Conservation (phyloP, 2,888 invertebrate genomes). For the Dolichomitus sp. region DNA sequence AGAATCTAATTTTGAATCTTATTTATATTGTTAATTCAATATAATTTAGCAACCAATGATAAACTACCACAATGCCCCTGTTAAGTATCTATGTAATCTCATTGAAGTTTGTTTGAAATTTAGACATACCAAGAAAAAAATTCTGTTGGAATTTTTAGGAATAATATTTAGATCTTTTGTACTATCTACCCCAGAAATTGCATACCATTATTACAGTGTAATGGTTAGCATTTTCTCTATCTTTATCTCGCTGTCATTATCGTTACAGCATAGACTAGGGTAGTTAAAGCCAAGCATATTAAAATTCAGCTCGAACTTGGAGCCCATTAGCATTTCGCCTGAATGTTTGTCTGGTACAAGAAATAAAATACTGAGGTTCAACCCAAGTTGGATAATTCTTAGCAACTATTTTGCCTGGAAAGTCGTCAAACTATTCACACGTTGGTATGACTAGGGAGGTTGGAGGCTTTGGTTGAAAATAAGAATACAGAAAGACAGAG, state of each 20-base stretch:
- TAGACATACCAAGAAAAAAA: background rate
- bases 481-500: constrained; percentile 25
- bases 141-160: background rate
- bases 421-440: constrained; percentile 56
- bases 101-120: background rate
- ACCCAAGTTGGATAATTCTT: constrained; percentile 43
- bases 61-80: too few relatives aligned
- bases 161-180: background rate
- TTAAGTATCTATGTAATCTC: too few relatives aligned
- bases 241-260: constrained; percentile 52
- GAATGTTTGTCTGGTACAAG: constrained; percentile 25
- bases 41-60: too few relatives aligned
- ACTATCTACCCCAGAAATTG: background rate
- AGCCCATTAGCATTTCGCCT: constrained; percentile 30
- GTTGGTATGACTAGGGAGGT: constrained; percentile 18
- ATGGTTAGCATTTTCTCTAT: background rate
- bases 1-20: too few relatives aligned
- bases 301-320: constrained; percentile 40
- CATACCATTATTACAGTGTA: background rate
- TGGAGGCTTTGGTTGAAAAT: constrained; percentile 40
- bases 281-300: constrained; percentile 39
- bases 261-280: constrained; percentile 24
- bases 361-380: constrained; percentile 34
- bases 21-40: too few relatives aligned
- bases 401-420: constrained; percentile 50